Conservation (phyloP, 1,140 invertebrate species). For the Venturia canescens region DNA sequence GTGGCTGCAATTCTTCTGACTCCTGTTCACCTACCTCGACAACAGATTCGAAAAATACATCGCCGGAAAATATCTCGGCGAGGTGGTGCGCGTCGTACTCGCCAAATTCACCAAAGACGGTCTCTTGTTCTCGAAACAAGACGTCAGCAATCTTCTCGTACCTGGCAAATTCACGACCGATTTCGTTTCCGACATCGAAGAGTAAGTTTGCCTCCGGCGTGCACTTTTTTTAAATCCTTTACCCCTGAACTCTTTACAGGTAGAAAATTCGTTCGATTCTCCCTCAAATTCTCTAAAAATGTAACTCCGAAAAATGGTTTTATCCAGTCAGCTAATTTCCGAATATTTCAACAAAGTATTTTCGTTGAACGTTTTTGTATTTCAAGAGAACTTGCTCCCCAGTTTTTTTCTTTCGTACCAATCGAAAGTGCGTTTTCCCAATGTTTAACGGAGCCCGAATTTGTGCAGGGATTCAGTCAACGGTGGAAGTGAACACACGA, state of each 20-base stretch:
- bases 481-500: constrained; percentile 69
- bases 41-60: constrained; percentile 84
- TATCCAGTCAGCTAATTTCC: no score
- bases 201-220: constrained; percentile 74
- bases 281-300: no score
- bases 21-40: constrained; percentile 39
- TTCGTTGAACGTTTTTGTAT: no score
- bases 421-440: no score
- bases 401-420: no score
- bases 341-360: no score
- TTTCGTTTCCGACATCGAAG: constrained; percentile 85
- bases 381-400: no score
- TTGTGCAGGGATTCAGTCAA: constrained; percentile 74
- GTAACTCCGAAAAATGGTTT: no score
- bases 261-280: no score
- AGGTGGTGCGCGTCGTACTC: constrained; percentile 80
- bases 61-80: constrained; percentile 83
- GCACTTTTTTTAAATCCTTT: no score
- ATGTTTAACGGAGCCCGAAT: background rate
- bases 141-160: constrained; percentile 70
- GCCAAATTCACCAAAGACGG: constrained; percentile 76
- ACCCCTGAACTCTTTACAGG: no score
- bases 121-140: constrained; percentile 78
- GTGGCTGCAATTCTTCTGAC: background rate
- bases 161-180: constrained; percentile 81